phyloP scores from a whole-genome alignment of 2,797 vertebrate species.

The Gadopsis bispinosus region DNA sequence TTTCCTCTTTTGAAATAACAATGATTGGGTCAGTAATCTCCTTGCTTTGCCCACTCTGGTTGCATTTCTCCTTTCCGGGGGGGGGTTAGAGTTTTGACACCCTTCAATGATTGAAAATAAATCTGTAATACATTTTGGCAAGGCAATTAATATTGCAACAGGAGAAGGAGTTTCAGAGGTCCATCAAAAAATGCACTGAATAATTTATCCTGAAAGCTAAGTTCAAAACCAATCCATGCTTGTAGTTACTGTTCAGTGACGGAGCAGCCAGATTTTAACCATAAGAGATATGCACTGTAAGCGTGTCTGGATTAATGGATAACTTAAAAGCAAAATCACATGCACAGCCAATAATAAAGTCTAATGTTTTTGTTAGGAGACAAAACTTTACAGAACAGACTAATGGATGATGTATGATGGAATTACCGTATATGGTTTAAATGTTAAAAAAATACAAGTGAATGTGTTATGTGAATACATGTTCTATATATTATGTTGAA shows the following conservation, averaged over 20 bases:
- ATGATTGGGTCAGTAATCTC: constrained; percentile 49
- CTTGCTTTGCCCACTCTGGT: constrained; percentile 47
- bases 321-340: constrained; percentile 28
- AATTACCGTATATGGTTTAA: neutral
- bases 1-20: constrained; percentile 37
- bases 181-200: constrained; percentile 81
- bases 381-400: neutral
- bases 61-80: constrained; percentile 39
- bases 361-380: neutral
- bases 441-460: neutral
- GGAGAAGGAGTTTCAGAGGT: constrained; percentile 77
- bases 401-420: neutral
- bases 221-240: constrained; percentile 74
- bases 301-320: constrained; percentile 48
- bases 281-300: constrained; percentile 37
- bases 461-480: neutral
- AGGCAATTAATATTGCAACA: constrained; percentile 83
- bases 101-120: constrained; percentile 77
- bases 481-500: neutral
- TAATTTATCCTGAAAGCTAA: constrained; percentile 83
- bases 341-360: neutral
- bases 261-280: constrained; percentile 59
- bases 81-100: constrained; percentile 47
- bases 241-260: constrained; percentile 60
- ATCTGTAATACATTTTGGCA: constrained; percentile 82